Base-by-base conservation (phyloP, 2,888 invertebrate species). In the Frankliniella intonsa region DNA sequence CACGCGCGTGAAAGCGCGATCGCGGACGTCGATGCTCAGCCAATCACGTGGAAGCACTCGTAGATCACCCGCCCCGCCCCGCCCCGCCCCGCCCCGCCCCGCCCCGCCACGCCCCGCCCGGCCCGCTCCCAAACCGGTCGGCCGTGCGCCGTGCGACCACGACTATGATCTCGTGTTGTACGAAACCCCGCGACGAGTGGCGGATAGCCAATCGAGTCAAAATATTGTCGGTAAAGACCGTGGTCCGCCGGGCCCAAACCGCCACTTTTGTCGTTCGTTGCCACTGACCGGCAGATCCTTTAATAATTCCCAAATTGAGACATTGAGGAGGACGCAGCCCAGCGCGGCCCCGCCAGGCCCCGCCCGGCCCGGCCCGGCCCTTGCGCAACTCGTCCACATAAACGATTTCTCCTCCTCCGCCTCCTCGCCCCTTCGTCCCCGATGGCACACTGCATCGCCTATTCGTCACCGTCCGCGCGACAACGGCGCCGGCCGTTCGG, bases 381-480 rank as follows among this genome's bases (percentile, higher is more conserved):
- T 76, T 76, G 69, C 69, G 69, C 25, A n/a, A 76, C 25, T n/a
- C 69, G 62, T 17, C 62, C 62, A 62, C 62, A 62, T 62, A 62
- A 62, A 62, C 62, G 62, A 62, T 62, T 62, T 62, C 62, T 62
- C 62, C 38, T 38, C 38, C 38, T 2, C 38, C 38, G 38, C 38
- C 38, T 62, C 19, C 62, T 62, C 62, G 62, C n/a, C 62, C 62
- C 17, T 19, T 7, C 17, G 62, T 62, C 62, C 17, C 19, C 55
- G 55, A 55, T 55, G 14, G 55, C 55, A 14, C 14, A 55, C 69
- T 76, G 69, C 69, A 76, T 76, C 25, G 69, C 69, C 69, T 76
- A 76, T 76, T 76, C 69, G 69, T 76, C 69, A 76, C 69, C 69
- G 69, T 76, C 69, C 25, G 38, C 38, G 38, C 38, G 38, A 38